Evolutionary conservation across 2,888 invertebrate species (phyloP).

Genomic region (Anarsia innoxiella): DNA sequence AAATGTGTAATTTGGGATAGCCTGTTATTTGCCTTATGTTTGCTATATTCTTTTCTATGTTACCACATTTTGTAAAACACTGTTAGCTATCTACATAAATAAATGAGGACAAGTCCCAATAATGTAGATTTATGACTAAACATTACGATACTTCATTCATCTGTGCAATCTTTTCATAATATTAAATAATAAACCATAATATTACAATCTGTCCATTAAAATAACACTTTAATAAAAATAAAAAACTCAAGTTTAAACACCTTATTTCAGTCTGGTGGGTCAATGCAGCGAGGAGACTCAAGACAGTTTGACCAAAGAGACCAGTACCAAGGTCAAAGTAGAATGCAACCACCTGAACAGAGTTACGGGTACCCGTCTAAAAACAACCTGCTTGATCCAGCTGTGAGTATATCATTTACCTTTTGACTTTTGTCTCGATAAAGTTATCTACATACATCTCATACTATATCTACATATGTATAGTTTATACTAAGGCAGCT

Average conservation of each 20-base stretch:
- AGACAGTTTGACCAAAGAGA: conserved; percentile 14
- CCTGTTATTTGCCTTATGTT: too few relatives aligned
- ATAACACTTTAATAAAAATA: neutral
- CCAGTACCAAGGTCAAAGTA: conserved; percentile 8
- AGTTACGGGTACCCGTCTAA: conserved; percentile 25
- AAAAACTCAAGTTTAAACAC: neutral
- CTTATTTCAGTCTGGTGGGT: conserved; percentile 10
- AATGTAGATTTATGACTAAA: too few relatives aligned
- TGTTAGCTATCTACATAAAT: too few relatives aligned
- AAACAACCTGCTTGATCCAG: conserved; percentile 17
- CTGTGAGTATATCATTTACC: too few relatives aligned
- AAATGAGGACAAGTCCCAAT: too few relatives aligned
- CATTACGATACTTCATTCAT: neutral
- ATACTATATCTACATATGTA: neutral
- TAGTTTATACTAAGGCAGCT: neutral
- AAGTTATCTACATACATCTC: neutral
- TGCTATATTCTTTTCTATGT: too few relatives aligned
- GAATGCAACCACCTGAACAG: conserved; percentile 12
- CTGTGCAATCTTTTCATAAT: neutral
- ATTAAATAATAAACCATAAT: neutral
- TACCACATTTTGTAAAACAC: too few relatives aligned
- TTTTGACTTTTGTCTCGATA: neutral
- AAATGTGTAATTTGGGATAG: too few relatives aligned
- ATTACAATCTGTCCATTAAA: neutral
- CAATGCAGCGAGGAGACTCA: neutral